These are phyloP conservation scores for Ciona savignyi DNA, from an alignment of 23 tunicate species.

Conservation along the genomic window DNA sequence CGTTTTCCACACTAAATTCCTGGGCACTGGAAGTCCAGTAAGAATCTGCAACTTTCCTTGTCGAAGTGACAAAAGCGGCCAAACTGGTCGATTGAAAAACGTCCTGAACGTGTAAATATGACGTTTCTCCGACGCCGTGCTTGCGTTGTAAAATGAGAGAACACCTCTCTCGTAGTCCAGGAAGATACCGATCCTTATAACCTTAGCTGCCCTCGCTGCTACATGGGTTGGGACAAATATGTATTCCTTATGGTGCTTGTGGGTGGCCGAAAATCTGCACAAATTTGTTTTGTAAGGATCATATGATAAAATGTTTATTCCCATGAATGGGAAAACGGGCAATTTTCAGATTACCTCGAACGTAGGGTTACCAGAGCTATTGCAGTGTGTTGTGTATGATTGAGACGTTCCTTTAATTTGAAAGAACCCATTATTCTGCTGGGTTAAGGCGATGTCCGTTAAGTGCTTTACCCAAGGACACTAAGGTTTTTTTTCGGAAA, in stretches of 20 bases:
- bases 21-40: slow-evolving; percentile 78
- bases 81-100: slow-evolving; percentile 86
- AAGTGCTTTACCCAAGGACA: too few relatives aligned
- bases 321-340: not conserved
- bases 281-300: not conserved
- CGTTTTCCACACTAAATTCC: slow-evolving; percentile 85
- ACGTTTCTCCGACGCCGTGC: slow-evolving; percentile 74
- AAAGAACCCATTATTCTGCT: too few relatives aligned
- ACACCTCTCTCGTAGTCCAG: slow-evolving; percentile 88
- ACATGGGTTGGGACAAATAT: slow-evolving; percentile 80
- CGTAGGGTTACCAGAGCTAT: too few relatives aligned
- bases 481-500: too few relatives aligned
- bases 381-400: too few relatives aligned
- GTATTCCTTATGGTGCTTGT: slow-evolving; percentile 83
- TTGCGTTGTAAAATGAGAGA: slow-evolving; percentile 90
- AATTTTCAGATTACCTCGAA: not conserved
- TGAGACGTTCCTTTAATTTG: too few relatives aligned
- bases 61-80: slow-evolving; percentile 77
- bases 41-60: slow-evolving; percentile 80
- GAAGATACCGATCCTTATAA: slow-evolving; percentile 75
- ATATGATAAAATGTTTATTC: not conserved
- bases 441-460: too few relatives aligned
- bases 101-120: slow-evolving; percentile 89
- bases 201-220: slow-evolving; percentile 52
- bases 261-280: slow-evolving; percentile 85